Conservation (phyloP, 2,797 vertebrate genomes). For the Trachops cirrhosus region DNA sequence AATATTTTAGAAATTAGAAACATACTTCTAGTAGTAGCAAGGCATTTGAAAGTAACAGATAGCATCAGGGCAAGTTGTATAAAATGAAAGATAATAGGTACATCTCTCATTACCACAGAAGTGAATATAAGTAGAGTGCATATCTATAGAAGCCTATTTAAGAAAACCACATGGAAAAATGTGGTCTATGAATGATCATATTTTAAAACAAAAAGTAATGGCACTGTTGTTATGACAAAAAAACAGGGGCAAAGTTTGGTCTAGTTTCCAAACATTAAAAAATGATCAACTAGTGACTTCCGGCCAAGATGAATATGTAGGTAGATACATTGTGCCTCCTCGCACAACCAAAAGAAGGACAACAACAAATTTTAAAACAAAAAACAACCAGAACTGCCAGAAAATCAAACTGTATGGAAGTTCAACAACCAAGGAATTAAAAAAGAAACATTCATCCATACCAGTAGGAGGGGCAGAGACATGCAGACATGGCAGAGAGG, state of each 20-base stretch:
- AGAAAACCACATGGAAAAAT: not conserved
- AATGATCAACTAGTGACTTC: not conserved
- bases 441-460: too few species aligned
- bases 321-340: too few species aligned
- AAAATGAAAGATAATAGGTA: conserved; percentile 16
- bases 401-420: too few species aligned
- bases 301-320: too few species aligned
- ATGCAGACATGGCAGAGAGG: too few species aligned
- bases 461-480: too few species aligned
- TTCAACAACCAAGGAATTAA: too few species aligned
- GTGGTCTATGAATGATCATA: not conserved
- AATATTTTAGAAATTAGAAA: conserved; percentile 16
- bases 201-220: not conserved
- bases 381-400: too few species aligned
- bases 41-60: not conserved
- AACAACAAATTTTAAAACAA: too few species aligned
- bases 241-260: not conserved
- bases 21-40: conserved; percentile 11
- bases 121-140: not conserved
- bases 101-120: not conserved
- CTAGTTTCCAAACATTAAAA: not conserved
- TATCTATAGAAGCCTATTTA: not conserved
- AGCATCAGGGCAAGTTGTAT: not conserved
- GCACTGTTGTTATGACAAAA: not conserved
- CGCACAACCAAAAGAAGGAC: too few species aligned